Base-by-base conservation (phyloP, 2,888 invertebrate genomes). In the Lapara coniferarum region DNA sequence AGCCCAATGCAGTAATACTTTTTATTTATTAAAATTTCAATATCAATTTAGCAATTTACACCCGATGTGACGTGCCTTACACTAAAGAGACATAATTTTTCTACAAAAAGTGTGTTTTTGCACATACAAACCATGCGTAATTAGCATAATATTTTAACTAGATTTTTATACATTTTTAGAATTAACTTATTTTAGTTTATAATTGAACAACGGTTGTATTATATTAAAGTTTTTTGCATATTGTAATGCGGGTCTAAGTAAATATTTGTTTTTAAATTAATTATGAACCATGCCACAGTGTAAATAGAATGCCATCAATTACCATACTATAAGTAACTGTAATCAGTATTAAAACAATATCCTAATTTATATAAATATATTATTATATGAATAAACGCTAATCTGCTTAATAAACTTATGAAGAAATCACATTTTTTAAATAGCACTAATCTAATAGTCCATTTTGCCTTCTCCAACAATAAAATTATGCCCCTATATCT, bases 301-400 rank as follows among this genome's bases (percentile, higher is more conserved):
- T 92, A 92, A 85, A 92, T 92, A 90, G 76, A 75, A 78, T 78
- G 89, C 90, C 91, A 91, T 91, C 86, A 85, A 84, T 85, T 91
- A 91, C 89, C 87, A 89, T 92, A 84, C 85, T 82, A 79, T 80
- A 85, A 87, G 85, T 88, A 87, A 88, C 81, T 89, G 80, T 92
- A 90, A 93, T 92, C 92, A 93, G 92, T 93, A 93, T 93, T 93
- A 93, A 91, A 88, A 86, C 85, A 87, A 89, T 89, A 88, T 87
- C 81, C 81, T 91, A 88, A 90, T 89, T 91, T 91, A 89, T 90
- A 81, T 85, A 75, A 80, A 84, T 75, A 77, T 81, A 77, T 81
- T 79, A 76, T 72, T 81, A 77, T 78, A 76, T 78, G 74, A 78
- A 70, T 72, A 76, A 75, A 73, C 72, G 53, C 67, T 69, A 68